Conservation (phyloP, 2,797 vertebrate genomes). For the Acrocephalus scirpaceus region DNA sequence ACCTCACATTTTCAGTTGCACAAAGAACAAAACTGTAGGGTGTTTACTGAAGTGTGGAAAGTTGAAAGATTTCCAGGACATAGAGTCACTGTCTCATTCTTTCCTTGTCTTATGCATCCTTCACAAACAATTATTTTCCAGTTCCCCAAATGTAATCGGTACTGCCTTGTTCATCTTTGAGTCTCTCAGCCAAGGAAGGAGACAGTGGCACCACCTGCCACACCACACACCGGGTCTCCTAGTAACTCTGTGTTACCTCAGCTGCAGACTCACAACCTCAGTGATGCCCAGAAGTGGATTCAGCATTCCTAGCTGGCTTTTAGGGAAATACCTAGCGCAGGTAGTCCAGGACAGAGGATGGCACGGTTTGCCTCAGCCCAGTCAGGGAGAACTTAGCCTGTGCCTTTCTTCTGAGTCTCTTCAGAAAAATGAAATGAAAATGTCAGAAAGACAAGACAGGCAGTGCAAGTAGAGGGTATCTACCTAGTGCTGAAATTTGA, state of each 20-base stretch:
- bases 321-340: not conserved
- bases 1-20: not conserved
- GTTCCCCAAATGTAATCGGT: not conserved
- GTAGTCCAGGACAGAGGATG: not conserved
- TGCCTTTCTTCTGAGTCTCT: not conserved
- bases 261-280: not conserved
- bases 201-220: not conserved
- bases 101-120: not conserved
- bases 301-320: not conserved
- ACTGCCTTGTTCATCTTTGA: not conserved
- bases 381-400: not conserved
- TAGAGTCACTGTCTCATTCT: not conserved
- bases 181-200: not conserved
- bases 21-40: not conserved
- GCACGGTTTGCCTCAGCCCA: not conserved
- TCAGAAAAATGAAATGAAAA: not conserved
- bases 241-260: not conserved
- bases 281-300: not conserved
- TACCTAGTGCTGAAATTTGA: not conserved
- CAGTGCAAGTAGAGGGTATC: not conserved
- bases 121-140: not conserved
- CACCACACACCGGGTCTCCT: not conserved
- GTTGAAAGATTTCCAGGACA: not conserved
- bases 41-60: not conserved
- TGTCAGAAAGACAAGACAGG: not conserved